Conservation (phyloP, 2,888 invertebrate genomes). For the Drosophila histrio region DNA sequence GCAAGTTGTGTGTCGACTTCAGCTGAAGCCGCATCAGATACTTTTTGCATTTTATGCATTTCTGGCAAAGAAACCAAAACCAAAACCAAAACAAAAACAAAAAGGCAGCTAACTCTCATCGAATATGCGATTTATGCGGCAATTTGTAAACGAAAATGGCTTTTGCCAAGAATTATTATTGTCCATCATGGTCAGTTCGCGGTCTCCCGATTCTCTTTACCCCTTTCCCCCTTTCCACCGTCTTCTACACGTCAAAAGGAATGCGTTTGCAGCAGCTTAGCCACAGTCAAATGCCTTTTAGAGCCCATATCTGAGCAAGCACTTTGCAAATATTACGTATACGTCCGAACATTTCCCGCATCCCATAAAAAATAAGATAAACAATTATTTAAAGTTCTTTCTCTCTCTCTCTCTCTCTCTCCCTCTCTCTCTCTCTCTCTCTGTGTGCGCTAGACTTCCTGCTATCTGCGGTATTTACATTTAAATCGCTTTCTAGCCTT, state of each 20-base stretch:
- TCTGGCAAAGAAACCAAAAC: constrained; percentile 22
- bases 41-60: constrained; percentile 63
- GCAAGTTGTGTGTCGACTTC: constrained; percentile 17
- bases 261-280: constrained; percentile 26
- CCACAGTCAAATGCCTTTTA: constrained; percentile 62
- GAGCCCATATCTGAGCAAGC: constrained; percentile 48
- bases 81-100: not conserved
- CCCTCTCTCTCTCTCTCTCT: too few relatives aligned
- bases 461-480: constrained; percentile 38
- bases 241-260: constrained; percentile 15
- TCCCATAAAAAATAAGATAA: constrained; percentile 57
- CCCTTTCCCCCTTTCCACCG: not conserved
- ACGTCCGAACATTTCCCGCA: constrained; percentile 18
- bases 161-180: constrained; percentile 79
- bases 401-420: too few relatives aligned
- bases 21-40: constrained; percentile 13
- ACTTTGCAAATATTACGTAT: constrained; percentile 72
- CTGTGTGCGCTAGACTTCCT: constrained; percentile 13
- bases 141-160: constrained; percentile 80
- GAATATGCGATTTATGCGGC: constrained; percentile 80
- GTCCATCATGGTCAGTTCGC: constrained; percentile 67
- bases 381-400: constrained; percentile 4
- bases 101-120: constrained; percentile 67
- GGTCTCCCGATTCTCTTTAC: constrained; percentile 5
- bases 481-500: constrained; percentile 29